Base-by-base conservation (phyloP, 2,797 vertebrate species). In the Coracias cyanogaster region DNA sequence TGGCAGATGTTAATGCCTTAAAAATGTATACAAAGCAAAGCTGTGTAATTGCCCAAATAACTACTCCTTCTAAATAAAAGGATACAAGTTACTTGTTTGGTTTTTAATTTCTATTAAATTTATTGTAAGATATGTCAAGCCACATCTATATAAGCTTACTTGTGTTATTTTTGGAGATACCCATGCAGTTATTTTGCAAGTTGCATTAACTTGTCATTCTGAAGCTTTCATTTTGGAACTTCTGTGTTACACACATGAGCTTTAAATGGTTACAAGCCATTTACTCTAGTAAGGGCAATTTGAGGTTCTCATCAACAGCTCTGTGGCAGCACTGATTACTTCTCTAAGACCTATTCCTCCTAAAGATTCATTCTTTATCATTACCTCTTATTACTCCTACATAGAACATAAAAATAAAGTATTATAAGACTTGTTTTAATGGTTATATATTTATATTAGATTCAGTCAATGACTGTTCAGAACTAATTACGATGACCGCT, bases 311-410 rank as follows among this genome's bases (percentile, higher is more conserved):
- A 25, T 62, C 64, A 86, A 69, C 37, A 93, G 26, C 51, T 64
- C n/a, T 80, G 39, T 86, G 46, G 78, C 89, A 97, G 55, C 58
- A 76, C 64, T 94, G 46, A 33, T 93, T 31, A 39, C 33, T 93
- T 90, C 72, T 77, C 4, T 41, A 79, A 85, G 35, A 93, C 17
- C 45, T 88, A 0, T 69, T 73, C 51, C 28, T 87, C 73, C 51
- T 64, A 14, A 89, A 71, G 39, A 51, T 90, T 92, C 7, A 12
- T 90, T 94, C 33, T 71, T 81, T 71, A 20, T 60, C 16, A 49
- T 81, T 90, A 66, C 39, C 29, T 79, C 39, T 94, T 89, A 80
- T 74, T 94, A 85, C 72, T 90, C 29, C 82, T 86, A 70, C 1
- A 2, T 9, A 78, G 15, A 85, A 52, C 62, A 24, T 43, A 46